Evolutionary conservation across 2,113 vertebrate genomes (phyloP).

Genomic region (Caretta caretta): DNA sequence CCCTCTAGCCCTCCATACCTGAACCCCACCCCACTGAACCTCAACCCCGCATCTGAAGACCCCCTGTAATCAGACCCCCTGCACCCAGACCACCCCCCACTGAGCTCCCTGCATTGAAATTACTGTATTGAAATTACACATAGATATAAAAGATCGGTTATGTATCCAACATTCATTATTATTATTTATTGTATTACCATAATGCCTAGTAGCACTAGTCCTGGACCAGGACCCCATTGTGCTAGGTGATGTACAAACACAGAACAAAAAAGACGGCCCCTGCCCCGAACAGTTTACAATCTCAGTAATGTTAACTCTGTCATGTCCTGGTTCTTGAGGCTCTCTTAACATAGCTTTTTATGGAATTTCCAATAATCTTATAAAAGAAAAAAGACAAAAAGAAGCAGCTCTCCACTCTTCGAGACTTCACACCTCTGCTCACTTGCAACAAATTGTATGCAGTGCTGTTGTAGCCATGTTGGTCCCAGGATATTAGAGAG

Average conservation of each 20-base stretch:
- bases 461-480: too few relatives aligned
- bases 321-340: neutral
- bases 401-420: neutral
- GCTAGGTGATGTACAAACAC: rapidly evolving
- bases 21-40: too few relatives aligned
- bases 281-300: neutral
- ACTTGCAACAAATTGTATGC: too few relatives aligned
- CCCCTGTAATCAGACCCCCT: too few relatives aligned
- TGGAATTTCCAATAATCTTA: neutral
- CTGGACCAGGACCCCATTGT: neutral
- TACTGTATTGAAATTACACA: neutral
- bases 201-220: neutral
- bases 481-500: too few relatives aligned
- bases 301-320: neutral
- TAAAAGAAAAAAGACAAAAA: neutral
- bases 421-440: neutral
- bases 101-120: too few relatives aligned
- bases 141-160: neutral
- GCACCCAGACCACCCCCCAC: too few relatives aligned
- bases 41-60: too few relatives aligned
- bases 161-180: neutral
- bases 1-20: too few relatives aligned
- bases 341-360: rapidly evolving
- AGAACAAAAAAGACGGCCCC: neutral
- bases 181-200: slow-evolving; percentile 27